phyloP scores from a whole-genome alignment of 2,888 invertebrate genomes.

The Lamellibrachia columna region DNA sequence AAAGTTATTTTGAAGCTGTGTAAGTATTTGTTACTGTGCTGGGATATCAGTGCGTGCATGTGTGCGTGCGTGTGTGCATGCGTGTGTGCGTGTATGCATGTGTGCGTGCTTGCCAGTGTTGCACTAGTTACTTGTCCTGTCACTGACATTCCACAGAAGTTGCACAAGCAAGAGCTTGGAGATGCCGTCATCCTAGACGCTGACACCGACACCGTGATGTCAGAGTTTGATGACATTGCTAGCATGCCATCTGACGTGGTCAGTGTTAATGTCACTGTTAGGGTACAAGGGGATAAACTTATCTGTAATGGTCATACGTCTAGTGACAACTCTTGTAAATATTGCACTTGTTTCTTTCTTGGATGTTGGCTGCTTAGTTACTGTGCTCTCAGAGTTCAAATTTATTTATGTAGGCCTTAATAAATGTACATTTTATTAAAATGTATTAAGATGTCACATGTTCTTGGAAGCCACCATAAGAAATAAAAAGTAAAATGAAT shows the following conservation, averaged over 20 bases:
- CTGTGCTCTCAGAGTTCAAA: no score
- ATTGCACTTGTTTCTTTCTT: no score
- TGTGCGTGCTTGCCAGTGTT: neutral
- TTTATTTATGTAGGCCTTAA: no score
- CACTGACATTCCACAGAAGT: constrained; percentile 67
- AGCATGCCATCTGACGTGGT: constrained; percentile 91
- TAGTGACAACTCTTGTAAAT: neutral
- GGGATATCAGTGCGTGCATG: neutral
- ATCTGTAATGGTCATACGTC: neutral
- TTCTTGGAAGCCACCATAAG: no score
- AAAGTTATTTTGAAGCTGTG: neutral
- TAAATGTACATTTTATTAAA: no score
- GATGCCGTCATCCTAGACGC: constrained; percentile 95
- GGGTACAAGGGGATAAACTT: neutral
- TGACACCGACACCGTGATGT: constrained; percentile 85
- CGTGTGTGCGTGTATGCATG: neutral
- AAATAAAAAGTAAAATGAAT: no score
- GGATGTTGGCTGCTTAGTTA: neutral
- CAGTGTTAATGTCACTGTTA: constrained; percentile 51
- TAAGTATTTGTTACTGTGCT: no score
- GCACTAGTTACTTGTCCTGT: neutral
- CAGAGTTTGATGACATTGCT: constrained; percentile 90
- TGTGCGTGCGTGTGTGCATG: neutral
- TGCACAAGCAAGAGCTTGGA: constrained; percentile 84
- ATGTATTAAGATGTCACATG: no score